Conservation (phyloP, 1,140 invertebrate genomes). For the Drosophila nannoptera region DNA sequence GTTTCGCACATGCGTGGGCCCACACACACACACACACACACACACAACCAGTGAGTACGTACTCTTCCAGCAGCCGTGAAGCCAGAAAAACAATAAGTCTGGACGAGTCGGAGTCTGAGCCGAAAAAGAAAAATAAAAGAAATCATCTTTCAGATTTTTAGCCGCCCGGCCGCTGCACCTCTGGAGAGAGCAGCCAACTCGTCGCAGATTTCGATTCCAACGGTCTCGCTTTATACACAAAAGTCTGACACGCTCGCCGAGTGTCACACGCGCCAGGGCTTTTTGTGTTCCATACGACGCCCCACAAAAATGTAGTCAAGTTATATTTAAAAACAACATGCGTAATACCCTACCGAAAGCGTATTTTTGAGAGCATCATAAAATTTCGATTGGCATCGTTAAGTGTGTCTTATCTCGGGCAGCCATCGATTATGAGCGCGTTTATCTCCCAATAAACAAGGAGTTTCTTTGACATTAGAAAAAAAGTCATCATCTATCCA, state of each 20-base stretch:
- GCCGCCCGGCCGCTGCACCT: conserved; percentile 24
- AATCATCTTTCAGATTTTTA: conserved; percentile 38
- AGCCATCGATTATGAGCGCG: background rate
- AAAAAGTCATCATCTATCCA: too few relatives aligned
- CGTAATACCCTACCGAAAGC: conserved; percentile 9
- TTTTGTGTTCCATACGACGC: conserved; percentile 50
- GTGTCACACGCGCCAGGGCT: conserved; percentile 68
- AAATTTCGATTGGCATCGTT: background rate
- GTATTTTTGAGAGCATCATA: background rate
- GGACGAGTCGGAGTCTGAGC: conserved; percentile 14
- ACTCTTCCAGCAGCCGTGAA: conserved; percentile 22
- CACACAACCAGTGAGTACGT: conserved; percentile 42
- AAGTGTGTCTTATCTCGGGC: background rate
- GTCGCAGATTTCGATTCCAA: conserved; percentile 10
- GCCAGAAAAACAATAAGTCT: conserved; percentile 57
- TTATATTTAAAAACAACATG: conserved; percentile 20
- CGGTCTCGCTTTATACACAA: conserved; percentile 32
- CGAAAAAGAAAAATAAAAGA: conserved; percentile 25
- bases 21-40: conserved; percentile 5
- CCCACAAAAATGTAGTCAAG: conserved; percentile 11
- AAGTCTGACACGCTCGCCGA: conserved; percentile 56
- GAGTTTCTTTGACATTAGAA: too few relatives aligned
- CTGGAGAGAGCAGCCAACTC: conserved; percentile 5
- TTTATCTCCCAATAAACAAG: background rate
- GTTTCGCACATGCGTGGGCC: conserved; percentile 54